phyloP scores from a whole-genome alignment of 2,888 invertebrate species.

The Strigamia maritima region DNA sequence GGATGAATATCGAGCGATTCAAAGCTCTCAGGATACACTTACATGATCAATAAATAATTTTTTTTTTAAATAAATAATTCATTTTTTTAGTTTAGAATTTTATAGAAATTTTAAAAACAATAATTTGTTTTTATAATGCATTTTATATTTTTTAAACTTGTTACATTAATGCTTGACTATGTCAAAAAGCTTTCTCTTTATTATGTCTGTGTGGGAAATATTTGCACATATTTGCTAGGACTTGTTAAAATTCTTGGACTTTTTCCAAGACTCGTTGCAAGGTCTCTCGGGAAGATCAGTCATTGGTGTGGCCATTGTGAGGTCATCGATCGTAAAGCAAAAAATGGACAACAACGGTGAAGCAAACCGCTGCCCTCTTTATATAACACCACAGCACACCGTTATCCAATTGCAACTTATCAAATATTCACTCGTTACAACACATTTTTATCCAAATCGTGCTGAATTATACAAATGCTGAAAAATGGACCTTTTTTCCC shows the following conservation, averaged over 20 bases:
- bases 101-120: no score
- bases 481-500: background rate
- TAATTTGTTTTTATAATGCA: background rate
- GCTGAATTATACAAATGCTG: no score
- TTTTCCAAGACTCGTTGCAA: background rate
- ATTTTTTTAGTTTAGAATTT: background rate
- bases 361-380: background rate
- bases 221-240: background rate
- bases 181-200: background rate
- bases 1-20: background rate
- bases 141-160: background rate
- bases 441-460: no score
- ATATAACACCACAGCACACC: background rate
- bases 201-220: background rate
- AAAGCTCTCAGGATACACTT: background rate
- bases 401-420: no score
- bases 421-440: no score
- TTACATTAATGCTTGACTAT: background rate
- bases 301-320: constrained; percentile 1
- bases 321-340: constrained; percentile 3
- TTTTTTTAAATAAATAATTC: background rate
- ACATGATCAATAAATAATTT: background rate
- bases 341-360: background rate
- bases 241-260: constrained; percentile 3
- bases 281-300: constrained; percentile 7